Evolutionary conservation across 2,888 invertebrate species (phyloP), one percentile per base, ranked within the genome.

Genomic region (Camptogramma bilineatum): DNA sequence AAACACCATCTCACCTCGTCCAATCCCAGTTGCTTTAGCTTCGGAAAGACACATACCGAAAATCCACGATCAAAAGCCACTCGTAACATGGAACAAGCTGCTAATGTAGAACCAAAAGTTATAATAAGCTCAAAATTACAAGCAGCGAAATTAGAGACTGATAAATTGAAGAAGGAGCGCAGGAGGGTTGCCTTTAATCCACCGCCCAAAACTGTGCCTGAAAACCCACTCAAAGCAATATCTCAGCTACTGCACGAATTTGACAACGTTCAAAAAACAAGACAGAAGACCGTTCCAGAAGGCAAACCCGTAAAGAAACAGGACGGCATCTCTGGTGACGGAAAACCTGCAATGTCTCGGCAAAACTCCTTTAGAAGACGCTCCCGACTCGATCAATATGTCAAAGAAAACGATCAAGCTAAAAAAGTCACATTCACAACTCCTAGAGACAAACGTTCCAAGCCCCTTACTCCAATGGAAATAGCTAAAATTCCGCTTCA

Each of bases 161-260:
- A 85, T 21, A 83, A 76, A 74, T 61, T 39, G 18, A 85, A 78
- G 63, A 83, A 75, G 70, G 78, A 81, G 19, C 70, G 75, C 2
- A 84, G 77, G 60, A 82, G 67, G 66, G 19, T 71, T n/a, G 50
- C 53, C 4, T 58, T 64, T 0, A 79, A 73, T 64, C 68, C 75
- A 55, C 59, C 67, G 4, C 28, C 24, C 9, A 86, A 81, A 73
- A 61, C 72, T 10, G 56, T 52, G 8, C 53, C 75, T 24, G 85
- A 88, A 10, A 88, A 88, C 72, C 89, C 92, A 19, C 76, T 91
- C 31, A 87, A 85, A 79, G 88, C 90, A 18, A 90, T 92, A 73
- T 89, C 91, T 28, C 87, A 90, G 73, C 69, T 92, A 48, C 76
- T 91, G 34, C 87, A 87, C 52, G 86, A 90, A 72, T 83, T 91